Base-by-base conservation (phyloP, 2,888 invertebrate species). In the Mesorhabditis belari region DNA sequence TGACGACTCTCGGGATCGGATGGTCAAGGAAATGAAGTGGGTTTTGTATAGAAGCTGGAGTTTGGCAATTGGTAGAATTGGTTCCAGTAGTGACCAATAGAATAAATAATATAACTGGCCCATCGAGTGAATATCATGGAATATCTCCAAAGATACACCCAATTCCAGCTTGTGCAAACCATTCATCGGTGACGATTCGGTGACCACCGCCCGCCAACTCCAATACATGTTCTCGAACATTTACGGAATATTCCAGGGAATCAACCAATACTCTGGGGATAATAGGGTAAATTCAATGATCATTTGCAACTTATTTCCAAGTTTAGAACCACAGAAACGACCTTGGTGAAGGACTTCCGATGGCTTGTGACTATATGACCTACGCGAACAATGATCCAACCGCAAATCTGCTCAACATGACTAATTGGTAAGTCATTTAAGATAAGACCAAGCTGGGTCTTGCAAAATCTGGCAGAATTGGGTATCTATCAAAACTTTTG, bases 241-340 rank as follows among this genome's bases (percentile, higher is more conserved):
- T 29, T 89, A 92, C 0, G 87, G 88, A 52, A 89, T 90, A 82
- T 90, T 94, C 82, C 92, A 91, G 53, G 91, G 88, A 50, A 86
- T 93, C 52, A 92, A 93, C 0, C 94, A 95, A 79, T 95, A 94
- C 81, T 93, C 94, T 81, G 90, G 70, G 51, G 68, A 68, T 52
- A 69, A 68, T 35, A 60, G 70, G 50, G 70, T 66, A 57, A 35
- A 35, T 35, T 35, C 6, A 12, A 35, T 17, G 6, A 35, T 35
- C 17, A 35, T 17, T 35, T 12, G 6, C 35, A 35, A 35, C 6
- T 35, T 35, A 6, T 12, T 35, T 35, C 9, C 35, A 35, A 17
- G 35, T 35, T 35, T 35, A 67, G 65, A 61, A 68, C 28, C 55
- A 52, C 26, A 63, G 66, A 9, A 63, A 66, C n/a, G 44, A 58